Base-by-base conservation (phyloP, 2,888 invertebrate species). In the Encarsia formosa region DNA sequence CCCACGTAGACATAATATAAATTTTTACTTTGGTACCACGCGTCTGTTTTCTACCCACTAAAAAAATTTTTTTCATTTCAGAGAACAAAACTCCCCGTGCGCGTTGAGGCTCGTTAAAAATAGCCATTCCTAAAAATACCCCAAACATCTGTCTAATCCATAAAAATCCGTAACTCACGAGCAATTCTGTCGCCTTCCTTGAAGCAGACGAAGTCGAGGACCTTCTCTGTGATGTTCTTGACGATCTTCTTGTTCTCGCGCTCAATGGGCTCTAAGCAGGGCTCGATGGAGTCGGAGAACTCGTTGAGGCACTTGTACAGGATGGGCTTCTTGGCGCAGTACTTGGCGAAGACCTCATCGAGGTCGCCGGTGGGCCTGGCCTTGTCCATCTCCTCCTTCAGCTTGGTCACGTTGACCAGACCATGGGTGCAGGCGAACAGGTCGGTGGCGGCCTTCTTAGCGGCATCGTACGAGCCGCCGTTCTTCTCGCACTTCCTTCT, bases 131-230 rank as follows among this genome's bases (percentile, higher is more conserved):
- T n/a, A n/a, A n/a, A n/a, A n/a, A n/a, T n/a, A n/a, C n/a, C n/a
- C n/a, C n/a, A n/a, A n/a, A n/a, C n/a, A n/a, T n/a, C n/a, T n/a
- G n/a, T n/a, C n/a, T n/a, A n/a, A n/a, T n/a, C n/a, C n/a, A n/a
- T n/a, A n/a, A n/a, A n/a, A n/a, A n/a, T n/a, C n/a, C n/a, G n/a
- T n/a, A 26, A 79, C 85, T 79, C 71, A 87, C 87, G 75, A 1
- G 90, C 89, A 63, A 91, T 86, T 61, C 89, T 82, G 68, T 90
- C 89, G 8, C 90, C 90, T 61, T 88, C 87, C 63, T 89, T 88
- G 64, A 79, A 83, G 67, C 91, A 91, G 20, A 87, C 76, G 67
- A 91, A 91, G 59, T 84, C 81, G 0, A 85, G 75, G 1, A 90
- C 74, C 57, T 86, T 85, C 31, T 84, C 80, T 0, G 87, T 79